These are phyloP conservation scores for Monoplex corrugatus DNA, from an alignment of 2,888 invertebrate genomes.

Conservation along the genomic window DNA sequence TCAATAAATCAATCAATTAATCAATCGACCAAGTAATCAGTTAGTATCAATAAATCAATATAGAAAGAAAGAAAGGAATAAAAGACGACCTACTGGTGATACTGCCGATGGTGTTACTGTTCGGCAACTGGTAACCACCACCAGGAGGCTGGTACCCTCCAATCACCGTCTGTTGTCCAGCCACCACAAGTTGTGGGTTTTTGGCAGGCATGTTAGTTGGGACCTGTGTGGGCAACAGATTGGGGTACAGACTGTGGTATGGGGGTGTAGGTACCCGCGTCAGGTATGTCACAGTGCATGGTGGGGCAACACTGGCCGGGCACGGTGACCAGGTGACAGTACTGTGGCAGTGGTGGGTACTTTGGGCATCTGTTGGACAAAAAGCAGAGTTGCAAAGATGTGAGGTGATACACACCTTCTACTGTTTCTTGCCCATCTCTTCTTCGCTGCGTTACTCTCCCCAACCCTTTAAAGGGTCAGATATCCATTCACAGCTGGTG, in stretches of 20 bases:
- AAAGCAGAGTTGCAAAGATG: background rate
- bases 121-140: constrained; percentile 50
- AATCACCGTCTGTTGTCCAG: constrained; percentile 19
- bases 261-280: constrained; percentile 67
- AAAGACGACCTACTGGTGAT: constrained; percentile 38
- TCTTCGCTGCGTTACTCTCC: background rate
- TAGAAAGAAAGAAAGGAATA: no score
- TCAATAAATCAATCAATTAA: no score
- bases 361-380: constrained; percentile 65
- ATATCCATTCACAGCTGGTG: no score
- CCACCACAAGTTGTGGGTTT: constrained; percentile 58
- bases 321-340: constrained; percentile 64
- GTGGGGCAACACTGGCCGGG: constrained; percentile 70
- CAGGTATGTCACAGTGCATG: constrained; percentile 67
- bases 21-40: background rate
- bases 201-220: constrained; percentile 57
- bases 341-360: constrained; percentile 65
- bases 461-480: no score
- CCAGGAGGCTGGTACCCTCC: constrained; percentile 46
- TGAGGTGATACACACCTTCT: background rate
- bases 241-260: constrained; percentile 66
- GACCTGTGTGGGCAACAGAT: constrained; percentile 49
- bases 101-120: constrained; percentile 44
- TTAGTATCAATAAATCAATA: no score
- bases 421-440: background rate